Base-by-base conservation (phyloP, 2,888 invertebrate genomes). In the Diplazon laetatorius region DNA sequence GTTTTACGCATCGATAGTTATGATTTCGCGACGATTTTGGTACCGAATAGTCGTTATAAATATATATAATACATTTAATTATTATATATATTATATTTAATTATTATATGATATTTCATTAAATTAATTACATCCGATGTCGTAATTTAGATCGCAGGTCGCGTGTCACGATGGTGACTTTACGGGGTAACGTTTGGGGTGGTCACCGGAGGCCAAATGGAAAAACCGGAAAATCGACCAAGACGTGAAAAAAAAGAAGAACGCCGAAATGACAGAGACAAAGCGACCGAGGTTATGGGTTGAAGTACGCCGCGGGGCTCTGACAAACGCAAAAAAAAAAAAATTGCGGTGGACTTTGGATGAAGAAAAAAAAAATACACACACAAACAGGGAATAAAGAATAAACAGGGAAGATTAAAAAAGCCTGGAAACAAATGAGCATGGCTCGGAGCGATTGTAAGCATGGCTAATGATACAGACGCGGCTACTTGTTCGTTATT, bases 401-500 rank as follows among this genome's bases (percentile, higher is more conserved):
- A 60, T 46, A 52, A 78, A 66, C 60, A 75, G 48, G 60, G 76
- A 65, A 82, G 84, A 86, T 86, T 86, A 83, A 86, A 83, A 80
- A 75, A 80, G 39, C 37, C 22, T 57, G 80, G 78, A 84, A 85
- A 87, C 84, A 85, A 87, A 88, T 87, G 88, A 86, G 85, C 85
- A 87, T 86, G 70, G 86, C 87, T 87, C 78, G 79, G 80, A 83
- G 86, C 83, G 82, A 80, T 75, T 70, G 60, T 59, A 9, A 16
- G 65, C 50, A 70, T 39, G 20, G 60, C 52, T 62, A 62, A 60
- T 74, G 70, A 66, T 62, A 66, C 65, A 50, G 52, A 46, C 44
- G 44, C 70, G 44, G 39, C 59, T 73, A 76, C 66, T 76, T 77
- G 60, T 35, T 37, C 39, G 42, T 35, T 39, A 48, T 68, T 68